Base-by-base conservation (phyloP, 2,888 invertebrate species). In the Eilema griseolum region DNA sequence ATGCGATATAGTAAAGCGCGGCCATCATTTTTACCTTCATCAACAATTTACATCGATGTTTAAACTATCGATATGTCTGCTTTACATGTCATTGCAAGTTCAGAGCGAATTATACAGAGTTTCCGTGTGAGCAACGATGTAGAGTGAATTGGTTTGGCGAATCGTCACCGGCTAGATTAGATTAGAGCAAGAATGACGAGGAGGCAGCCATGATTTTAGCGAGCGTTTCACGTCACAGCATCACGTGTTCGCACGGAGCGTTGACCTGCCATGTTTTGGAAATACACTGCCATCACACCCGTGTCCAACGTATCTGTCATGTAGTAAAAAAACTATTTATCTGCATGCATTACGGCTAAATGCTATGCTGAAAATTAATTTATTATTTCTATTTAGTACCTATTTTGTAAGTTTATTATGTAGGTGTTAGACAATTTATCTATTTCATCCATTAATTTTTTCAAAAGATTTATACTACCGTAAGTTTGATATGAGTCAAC, bases 201-300 rank as follows among this genome's bases (percentile, higher is more conserved):
- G 75, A 75, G 63, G 67, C 83, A 82, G 86, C 86, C 86, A 85
- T 86, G 85, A 89, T 87, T 83, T 87, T 85, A 74, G 80, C 80
- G 80, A 85, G 76, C 82, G 77, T 78, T 83, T 85, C 83, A 86
- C 93, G 92, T 92, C 92, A 93, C 86, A 85, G 84, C 76, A 87
- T 95, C 95, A 95, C 94, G 93, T 93, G 93, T 86, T 86, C 82
- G 81, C 83, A 63, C 80, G 85, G 94, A 88, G 86, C 95, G 86
- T 90, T 94, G 95, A 94, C 94, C 95, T 85, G 86, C 82, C 79
- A 76, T 94, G 94, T 95, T 95, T 95, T 94, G 93, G 92, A 91
- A 92, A 91, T 90, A 91, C 87, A 85, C 80, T 80, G 81, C 77
- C 78, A 82, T 85, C 85, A 85, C 64, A 85, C 64, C 81, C 83